Evolutionary conservation across 2,113 vertebrate species (phyloP), one percentile per base, ranked within the genome.

Genomic region (Spermophilus dauricus): DNA sequence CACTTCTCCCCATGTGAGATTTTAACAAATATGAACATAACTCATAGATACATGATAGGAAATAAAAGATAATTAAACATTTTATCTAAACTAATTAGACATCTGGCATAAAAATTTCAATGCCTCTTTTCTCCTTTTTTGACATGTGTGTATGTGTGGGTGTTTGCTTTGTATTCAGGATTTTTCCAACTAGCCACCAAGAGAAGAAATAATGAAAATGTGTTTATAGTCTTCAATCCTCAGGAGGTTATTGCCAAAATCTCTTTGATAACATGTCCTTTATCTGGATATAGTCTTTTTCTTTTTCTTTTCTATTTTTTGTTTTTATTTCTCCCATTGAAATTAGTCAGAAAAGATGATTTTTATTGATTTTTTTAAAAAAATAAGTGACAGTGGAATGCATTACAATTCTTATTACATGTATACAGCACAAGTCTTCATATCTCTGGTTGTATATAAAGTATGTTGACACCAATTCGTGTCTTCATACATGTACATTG

Each of bases 51-150:
- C n/a, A 37, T 34, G 56, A 89, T 86, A 91, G n/a, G 24, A 94
- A 95, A 45, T 63, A 93, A 67, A 91, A 95, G 61, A 69, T 75
- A 89, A 94, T 94, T 94, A 95, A 93, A 86, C 70, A 65, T 75
- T 95, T 96, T 77, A 76, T 95, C 45, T 92, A 81, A 92, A 63
- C 84, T 96, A 96, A 87, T 96, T 84, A 93, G 91, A 91, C 48
- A 93, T 88, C 88, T 92, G 39, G 77, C 56, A 63, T 65, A 75
- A 92, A 93, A 73, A 45, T 53, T 85, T 86, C 30, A 87, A 32
- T n/a, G 17, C 28, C 10, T 86, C 80, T 86, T 89, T 51, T 84
- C 73, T 93, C 48, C 37, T 80, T 85, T 92, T 91, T 85, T 87
- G 20, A 77, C 42, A 48, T 84, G 58, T 87, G 14, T 53, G 0